phyloP scores from a whole-genome alignment of 2,113 vertebrate species.

The Paradoxurus hermaphroditus region DNA sequence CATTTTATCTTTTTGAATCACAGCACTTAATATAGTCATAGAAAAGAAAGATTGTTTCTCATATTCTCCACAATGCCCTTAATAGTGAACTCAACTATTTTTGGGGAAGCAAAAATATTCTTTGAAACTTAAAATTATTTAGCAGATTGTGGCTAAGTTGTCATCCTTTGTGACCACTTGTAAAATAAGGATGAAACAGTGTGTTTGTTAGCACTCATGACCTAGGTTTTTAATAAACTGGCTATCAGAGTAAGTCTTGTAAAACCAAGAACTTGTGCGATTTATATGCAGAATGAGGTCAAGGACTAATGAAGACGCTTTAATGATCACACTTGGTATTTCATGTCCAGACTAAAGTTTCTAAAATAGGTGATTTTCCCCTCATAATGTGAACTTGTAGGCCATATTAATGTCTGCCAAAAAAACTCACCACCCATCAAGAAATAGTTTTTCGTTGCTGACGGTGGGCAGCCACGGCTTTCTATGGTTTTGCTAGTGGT shows the following conservation, averaged over 20 bases:
- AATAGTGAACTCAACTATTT: background rate
- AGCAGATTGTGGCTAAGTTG: background rate
- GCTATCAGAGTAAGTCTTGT: slow-evolving; percentile 48
- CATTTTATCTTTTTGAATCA: background rate
- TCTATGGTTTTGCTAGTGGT: background rate
- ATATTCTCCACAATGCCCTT: background rate
- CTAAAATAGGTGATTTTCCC: slow-evolving; percentile 28
- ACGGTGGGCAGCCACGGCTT: background rate
- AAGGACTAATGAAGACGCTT: slow-evolving; percentile 55
- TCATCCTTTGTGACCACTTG: background rate
- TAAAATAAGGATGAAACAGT: background rate
- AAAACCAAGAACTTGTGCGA: slow-evolving; percentile 65
- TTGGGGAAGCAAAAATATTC: background rate
- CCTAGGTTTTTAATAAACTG: slow-evolving; percentile 36
- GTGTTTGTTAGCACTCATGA: background rate
- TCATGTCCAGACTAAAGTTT: slow-evolving; percentile 47
- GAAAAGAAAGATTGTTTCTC: slow-evolving; percentile 5
- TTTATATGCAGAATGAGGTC: slow-evolving; percentile 67
- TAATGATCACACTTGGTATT: slow-evolving; percentile 47
- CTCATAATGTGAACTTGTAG: background rate
- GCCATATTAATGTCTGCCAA: background rate
- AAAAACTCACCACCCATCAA: background rate
- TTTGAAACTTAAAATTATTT: slow-evolving; percentile 17
- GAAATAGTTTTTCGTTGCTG: background rate
- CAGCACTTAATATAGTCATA: background rate